Conservation (phyloP, 2,113 vertebrate species). For the Pimephales promelas region DNA sequence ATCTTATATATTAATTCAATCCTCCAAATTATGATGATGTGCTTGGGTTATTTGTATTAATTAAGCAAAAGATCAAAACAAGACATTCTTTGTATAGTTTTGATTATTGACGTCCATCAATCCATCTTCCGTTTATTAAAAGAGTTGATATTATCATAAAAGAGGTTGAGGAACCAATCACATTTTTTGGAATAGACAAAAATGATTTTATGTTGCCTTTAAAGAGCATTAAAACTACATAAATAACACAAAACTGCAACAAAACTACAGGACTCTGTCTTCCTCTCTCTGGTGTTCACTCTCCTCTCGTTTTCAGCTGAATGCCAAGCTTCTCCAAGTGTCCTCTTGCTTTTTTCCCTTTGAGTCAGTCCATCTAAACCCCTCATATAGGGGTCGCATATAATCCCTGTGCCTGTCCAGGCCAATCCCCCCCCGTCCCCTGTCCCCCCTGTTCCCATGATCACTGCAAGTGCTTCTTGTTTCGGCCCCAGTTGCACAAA, state of each 20-base stretch:
- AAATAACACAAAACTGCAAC: not conserved
- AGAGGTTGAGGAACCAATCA: too few species aligned
- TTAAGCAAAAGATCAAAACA: too few species aligned
- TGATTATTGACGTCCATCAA: too few species aligned
- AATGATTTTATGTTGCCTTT: too few species aligned
- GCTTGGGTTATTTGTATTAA: too few species aligned
- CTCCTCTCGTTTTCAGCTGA: conserved; percentile 18
- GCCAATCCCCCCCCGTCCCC: too few species aligned
- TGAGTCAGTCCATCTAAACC: not conserved
- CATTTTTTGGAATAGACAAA: too few species aligned
- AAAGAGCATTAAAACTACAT: not conserved
- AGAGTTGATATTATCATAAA: too few species aligned
- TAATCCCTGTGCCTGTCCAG: conserved; percentile 17
- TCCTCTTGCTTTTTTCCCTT: conserved; percentile 3
- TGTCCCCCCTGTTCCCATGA: not conserved
- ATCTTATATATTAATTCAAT: not conserved
- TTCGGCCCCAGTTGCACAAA: conserved; percentile 49
- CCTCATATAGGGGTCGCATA: not conserved
- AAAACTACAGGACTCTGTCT: not conserved
- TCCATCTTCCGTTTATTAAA: too few species aligned
- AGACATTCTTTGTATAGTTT: too few species aligned
- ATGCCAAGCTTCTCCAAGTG: conserved; percentile 18
- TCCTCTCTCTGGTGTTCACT: conserved; percentile 14
- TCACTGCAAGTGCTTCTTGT: conserved; percentile 1
- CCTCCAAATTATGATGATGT: not conserved